phyloP scores from a whole-genome alignment of 2,113 vertebrate species.

The Hyperoodon ampullatus region DNA sequence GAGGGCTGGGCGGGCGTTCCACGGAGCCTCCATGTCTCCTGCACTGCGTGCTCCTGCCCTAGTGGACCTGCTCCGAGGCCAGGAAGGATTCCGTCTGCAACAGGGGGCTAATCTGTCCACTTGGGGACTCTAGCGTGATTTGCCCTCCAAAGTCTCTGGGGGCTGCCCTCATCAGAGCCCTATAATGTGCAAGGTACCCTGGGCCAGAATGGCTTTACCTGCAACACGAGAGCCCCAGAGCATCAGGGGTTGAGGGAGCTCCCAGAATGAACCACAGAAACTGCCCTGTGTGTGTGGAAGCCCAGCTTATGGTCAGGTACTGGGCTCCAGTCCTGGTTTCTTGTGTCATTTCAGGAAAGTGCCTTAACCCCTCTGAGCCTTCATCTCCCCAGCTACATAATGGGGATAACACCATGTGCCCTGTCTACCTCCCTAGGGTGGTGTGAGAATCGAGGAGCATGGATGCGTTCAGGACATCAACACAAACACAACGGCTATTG shows the following conservation, averaged over 20 bases:
- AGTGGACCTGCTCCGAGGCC: neutral
- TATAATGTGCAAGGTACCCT: neutral
- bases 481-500: neutral
- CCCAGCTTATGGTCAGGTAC: neutral
- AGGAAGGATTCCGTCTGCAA: neutral
- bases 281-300: neutral
- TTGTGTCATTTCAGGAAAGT: neutral
- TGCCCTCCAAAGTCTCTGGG: neutral
- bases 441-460: neutral
- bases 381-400: neutral
- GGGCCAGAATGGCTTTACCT: neutral
- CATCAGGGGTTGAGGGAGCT: neutral
- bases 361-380: neutral
- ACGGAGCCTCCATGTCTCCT: neutral
- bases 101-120: accelerated
- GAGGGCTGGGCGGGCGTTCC: neutral
- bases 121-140: neutral
- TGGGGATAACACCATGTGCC: neutral
- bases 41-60: accelerated
- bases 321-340: neutral
- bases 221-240: neutral
- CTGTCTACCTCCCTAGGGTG: neutral
- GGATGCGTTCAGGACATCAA: neutral
- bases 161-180: neutral
- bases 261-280: neutral